Percentiles rank a stretch among this genome's conserved stretches.
phyloP scores from a whole-genome alignment of 2,797 vertebrate species.

The Numenius phaeopus region DNA sequence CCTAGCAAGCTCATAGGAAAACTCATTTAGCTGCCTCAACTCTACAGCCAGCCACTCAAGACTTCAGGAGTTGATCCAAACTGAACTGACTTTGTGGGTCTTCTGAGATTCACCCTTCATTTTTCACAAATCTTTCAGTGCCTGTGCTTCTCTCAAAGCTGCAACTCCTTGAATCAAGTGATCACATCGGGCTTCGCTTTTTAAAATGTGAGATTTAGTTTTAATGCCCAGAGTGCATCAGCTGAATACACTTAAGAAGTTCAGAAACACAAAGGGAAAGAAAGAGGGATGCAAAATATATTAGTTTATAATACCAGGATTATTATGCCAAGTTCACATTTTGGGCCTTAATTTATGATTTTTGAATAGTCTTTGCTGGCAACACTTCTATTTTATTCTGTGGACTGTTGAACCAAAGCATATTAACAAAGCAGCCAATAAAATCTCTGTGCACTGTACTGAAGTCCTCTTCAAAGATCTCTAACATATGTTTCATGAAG shows the following conservation, averaged over 20 bases:
- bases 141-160: background rate
- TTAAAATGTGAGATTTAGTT: background rate
- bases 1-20: background rate
- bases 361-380: background rate
- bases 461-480: slow-evolving; percentile 25
- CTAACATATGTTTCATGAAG: background rate
- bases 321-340: background rate
- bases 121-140: background rate
- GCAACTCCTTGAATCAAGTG: background rate
- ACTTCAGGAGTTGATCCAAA: background rate
- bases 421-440: background rate
- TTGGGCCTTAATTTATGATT: background rate
- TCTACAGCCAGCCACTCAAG: background rate
- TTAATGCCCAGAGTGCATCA: background rate
- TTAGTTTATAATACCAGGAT: background rate
- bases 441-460: background rate
- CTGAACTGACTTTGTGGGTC: background rate
- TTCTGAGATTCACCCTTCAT: background rate
- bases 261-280: background rate
- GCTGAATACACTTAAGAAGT: background rate
- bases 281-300: background rate
- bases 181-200: background rate
- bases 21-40: background rate
- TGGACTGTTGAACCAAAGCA: background rate
- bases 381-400: background rate